phyloP scores from a whole-genome alignment of 2,888 invertebrate genomes.

The Macrosiphum euphorbiae region DNA sequence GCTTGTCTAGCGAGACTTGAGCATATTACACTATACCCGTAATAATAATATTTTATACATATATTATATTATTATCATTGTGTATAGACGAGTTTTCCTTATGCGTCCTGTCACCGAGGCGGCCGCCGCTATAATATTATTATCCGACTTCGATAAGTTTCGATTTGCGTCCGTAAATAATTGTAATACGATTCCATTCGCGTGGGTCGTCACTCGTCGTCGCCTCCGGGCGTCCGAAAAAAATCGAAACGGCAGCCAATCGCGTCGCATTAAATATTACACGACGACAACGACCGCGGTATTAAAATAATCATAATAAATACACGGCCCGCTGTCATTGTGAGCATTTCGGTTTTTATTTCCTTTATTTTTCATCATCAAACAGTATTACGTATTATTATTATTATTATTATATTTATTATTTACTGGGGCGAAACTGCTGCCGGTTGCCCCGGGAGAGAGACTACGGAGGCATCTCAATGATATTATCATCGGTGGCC shows the following conservation, averaged over 20 bases:
- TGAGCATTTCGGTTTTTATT: background rate
- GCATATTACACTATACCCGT: background rate
- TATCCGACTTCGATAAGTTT: background rate
- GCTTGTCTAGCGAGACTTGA: background rate
- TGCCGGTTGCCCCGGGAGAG: background rate
- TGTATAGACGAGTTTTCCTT: background rate
- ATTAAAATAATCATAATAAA: background rate
- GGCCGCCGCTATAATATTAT: background rate
- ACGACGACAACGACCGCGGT: background rate
- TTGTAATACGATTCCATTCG: background rate
- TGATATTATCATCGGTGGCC: slow-evolving; percentile 16
- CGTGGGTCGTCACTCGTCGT: slow-evolving; percentile 28
- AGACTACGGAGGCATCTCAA: slow-evolving; percentile 11
- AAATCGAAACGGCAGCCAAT: slow-evolving; percentile 38
- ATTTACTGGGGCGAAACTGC: background rate
- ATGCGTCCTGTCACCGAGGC: background rate
- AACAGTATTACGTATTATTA: background rate
- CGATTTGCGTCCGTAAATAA: background rate
- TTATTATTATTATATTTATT: background rate
- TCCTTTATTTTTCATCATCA: background rate
- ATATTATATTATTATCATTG: too few species aligned
- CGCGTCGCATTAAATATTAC: background rate
- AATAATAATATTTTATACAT: background rate
- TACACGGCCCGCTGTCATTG: background rate
- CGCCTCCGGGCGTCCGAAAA: slow-evolving; percentile 35